Conservation (phyloP, 2,113 vertebrate species). For the Erythrocercus mccallii region DNA sequence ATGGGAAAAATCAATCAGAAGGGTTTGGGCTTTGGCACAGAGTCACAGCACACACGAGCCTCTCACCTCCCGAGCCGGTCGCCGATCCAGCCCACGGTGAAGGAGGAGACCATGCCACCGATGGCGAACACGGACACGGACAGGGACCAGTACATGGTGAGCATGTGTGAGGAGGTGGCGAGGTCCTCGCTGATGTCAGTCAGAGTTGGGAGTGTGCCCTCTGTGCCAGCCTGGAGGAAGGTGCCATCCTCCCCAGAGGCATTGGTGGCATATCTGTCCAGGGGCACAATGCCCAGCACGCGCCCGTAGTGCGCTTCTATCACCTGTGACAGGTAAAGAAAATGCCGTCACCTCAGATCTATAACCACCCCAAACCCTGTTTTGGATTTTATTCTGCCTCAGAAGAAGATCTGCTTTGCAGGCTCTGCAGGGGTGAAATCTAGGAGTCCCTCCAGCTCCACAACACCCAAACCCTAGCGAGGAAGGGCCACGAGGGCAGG, state of each 20-base stretch:
- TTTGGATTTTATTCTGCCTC: not conserved
- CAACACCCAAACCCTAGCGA: fast-evolving
- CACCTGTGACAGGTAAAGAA: constrained; percentile 69
- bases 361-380: not conserved
- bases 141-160: constrained; percentile 90
- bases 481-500: fast-evolving
- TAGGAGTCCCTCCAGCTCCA: not conserved
- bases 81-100: constrained; percentile 89
- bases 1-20: not conserved
- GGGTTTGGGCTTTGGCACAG: not conserved
- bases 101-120: constrained; percentile 91
- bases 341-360: fast-evolving
- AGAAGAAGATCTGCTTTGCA: not conserved
- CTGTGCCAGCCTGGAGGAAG: not conserved
- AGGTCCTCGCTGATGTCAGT: fast-evolving
- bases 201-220: fast-evolving
- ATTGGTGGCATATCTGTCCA: not conserved
- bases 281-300: constrained; percentile 68
- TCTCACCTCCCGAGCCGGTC: constrained; percentile 87
- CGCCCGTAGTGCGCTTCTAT: constrained; percentile 83
- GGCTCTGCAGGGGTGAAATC: not conserved
- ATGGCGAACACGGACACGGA: constrained; percentile 91
- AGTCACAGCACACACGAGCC: not conserved
- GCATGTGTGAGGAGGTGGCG: not conserved
- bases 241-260: not conserved